Evolutionary conservation across 1,140 invertebrate genomes (phyloP).

Genomic region (Drosophila tropicalis): DNA sequence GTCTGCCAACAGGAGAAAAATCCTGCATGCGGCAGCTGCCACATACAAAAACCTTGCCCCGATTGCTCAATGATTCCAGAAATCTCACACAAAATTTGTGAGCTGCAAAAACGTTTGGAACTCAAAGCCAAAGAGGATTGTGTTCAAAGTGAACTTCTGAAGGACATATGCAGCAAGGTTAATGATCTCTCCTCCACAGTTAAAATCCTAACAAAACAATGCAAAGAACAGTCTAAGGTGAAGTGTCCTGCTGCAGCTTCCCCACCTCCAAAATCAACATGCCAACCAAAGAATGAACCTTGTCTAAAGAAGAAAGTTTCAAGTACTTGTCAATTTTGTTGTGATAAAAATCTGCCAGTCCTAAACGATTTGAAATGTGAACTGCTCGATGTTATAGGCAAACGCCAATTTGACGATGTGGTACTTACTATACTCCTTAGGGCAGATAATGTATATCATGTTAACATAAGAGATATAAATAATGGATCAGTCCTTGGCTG

Average conservation of each 20-base stretch:
- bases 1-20: neutral
- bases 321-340: slow-evolving; percentile 52
- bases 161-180: neutral
- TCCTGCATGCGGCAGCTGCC: neutral
- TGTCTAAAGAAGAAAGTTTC: slow-evolving; percentile 25
- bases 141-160: neutral
- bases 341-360: slow-evolving; percentile 20
- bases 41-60: too few relatives aligned
- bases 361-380: slow-evolving; percentile 24
- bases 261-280: neutral
- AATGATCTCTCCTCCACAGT: neutral
- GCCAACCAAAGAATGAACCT: neutral
- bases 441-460: slow-evolving; percentile 68
- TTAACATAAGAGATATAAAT: slow-evolving; percentile 48
- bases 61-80: neutral
- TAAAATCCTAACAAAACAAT: neutral
- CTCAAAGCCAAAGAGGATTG: neutral
- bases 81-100: neutral
- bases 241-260: too few relatives aligned
- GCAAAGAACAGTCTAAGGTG: neutral
- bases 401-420: slow-evolving; percentile 28
- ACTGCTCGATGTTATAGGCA: slow-evolving; percentile 35
- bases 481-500: slow-evolving; percentile 49
- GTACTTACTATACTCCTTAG: slow-evolving; percentile 55
- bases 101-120: neutral